A percentile compares a stretch with the other conserved stretches of the same genome.
phyloP scores from a whole-genome alignment of 2,113 vertebrate genomes.

The Elephantulus edwardii region DNA sequence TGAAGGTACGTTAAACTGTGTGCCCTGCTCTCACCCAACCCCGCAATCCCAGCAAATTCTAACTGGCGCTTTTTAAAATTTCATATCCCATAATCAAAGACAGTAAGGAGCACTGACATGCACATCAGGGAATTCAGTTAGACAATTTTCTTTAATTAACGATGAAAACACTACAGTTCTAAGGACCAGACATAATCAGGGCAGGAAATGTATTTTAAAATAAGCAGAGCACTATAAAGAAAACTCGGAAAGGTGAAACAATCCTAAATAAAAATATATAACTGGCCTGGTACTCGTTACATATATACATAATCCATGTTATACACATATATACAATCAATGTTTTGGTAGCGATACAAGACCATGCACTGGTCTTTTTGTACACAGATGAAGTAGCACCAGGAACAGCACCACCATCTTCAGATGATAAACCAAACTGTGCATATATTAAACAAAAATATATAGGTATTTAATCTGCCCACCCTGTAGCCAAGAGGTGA shows the following conservation, averaged over 20 bases:
- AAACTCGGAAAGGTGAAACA: constrained; percentile 71
- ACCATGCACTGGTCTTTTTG: constrained; percentile 75
- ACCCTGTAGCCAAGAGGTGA: constrained; percentile 65
- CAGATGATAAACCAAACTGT: constrained; percentile 66
- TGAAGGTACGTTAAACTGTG: neutral
- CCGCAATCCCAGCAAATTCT: neutral
- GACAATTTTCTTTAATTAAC: constrained; percentile 79
- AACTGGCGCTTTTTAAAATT: constrained; percentile 2
- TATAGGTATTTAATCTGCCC: constrained; percentile 55
- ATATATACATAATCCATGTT: constrained; percentile 72
- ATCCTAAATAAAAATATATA: constrained; percentile 76
- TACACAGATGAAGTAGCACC: constrained; percentile 78
- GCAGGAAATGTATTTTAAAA: neutral
- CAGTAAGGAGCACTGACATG: constrained; percentile 59
- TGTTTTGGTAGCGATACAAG: constrained; percentile 78
- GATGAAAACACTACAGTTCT: constrained; percentile 77
- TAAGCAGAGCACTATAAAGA: constrained; percentile 74
- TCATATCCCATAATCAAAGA: constrained; percentile 26
- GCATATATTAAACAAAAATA: constrained; percentile 55
- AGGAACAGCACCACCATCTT: constrained; percentile 66
- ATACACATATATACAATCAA: constrained; percentile 76
- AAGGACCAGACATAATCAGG: constrained; percentile 76
- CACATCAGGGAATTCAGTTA: constrained; percentile 63
- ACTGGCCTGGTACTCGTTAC: constrained; percentile 72
- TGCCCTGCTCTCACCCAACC: neutral